These are phyloP conservation scores for Alloplasta piceator DNA, from an alignment of 2,888 invertebrate species.

Conservation along the genomic window DNA sequence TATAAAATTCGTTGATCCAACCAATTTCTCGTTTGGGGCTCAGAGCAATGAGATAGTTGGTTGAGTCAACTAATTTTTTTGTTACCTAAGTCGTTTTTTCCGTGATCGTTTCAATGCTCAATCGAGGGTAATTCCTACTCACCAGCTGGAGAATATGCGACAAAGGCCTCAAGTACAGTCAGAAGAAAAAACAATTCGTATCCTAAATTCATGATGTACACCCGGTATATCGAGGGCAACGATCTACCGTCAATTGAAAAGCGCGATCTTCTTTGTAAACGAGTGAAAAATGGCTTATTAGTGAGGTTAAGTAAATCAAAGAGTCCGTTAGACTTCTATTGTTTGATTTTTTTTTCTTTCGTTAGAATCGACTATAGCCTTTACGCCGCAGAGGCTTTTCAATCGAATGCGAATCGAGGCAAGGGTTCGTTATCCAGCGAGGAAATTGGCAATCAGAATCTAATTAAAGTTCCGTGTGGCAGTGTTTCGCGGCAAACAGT, in stretches of 20 bases:
- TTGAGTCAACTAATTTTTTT: too few species aligned
- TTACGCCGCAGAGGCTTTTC: conserved; percentile 25
- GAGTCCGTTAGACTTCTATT: not conserved
- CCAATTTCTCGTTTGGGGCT: too few species aligned
- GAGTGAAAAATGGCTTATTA: not conserved
- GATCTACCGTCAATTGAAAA: not conserved
- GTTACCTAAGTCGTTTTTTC: too few species aligned
- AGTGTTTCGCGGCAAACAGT: conserved; percentile 53
- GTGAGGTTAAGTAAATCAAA: not conserved
- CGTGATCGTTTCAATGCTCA: not conserved
- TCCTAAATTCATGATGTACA: conserved; percentile 27
- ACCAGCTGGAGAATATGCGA: conserved; percentile 34
- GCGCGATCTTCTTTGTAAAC: not conserved
- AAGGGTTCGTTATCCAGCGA: conserved; percentile 25
- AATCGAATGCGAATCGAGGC: conserved; percentile 40
- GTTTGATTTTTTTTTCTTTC: conserved; percentile 1
- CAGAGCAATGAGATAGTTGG: too few species aligned
- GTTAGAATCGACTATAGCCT: conserved; percentile 13
- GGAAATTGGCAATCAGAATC: conserved; percentile 60
- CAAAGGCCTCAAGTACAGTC: conserved; percentile 15
- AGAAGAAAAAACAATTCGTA: conserved; percentile 11
- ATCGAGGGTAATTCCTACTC: conserved; percentile 4
- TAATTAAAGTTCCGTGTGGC: conserved; percentile 55
- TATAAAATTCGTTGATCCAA: too few species aligned
- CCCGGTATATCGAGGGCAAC: not conserved